A percentile compares a stretch with the other conserved stretches of the same genome.
Evolutionary conservation across 2,113 vertebrate genomes (phyloP).

Genomic region (Cygnus atratus): DNA sequence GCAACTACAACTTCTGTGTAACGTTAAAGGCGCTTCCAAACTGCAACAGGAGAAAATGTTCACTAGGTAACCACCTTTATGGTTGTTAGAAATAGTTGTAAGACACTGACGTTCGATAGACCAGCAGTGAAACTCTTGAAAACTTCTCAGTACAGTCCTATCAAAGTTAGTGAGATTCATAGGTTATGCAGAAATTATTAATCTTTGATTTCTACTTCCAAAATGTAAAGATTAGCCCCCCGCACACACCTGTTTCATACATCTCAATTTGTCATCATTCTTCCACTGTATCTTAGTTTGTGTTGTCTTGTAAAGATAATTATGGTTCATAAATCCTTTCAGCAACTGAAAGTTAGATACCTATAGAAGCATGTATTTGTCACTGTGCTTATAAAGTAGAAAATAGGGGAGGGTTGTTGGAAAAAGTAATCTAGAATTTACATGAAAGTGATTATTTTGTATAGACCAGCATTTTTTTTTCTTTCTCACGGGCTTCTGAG

Average conservation of each 20-base stretch:
- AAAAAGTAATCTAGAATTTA: neutral
- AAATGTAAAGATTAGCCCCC: neutral
- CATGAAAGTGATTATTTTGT: neutral
- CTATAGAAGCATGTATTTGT: neutral
- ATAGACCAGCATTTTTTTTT: neutral
- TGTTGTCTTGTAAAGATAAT: slow-evolving; percentile 39
- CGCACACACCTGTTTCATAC: neutral
- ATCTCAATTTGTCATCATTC: slow-evolving; percentile 21
- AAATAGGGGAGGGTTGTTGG: neutral
- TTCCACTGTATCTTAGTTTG: neutral
- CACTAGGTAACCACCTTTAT: fast-evolving
- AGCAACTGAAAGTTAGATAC: slow-evolving; percentile 31
- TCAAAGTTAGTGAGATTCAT: neutral
- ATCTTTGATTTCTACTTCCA: slow-evolving; percentile 1
- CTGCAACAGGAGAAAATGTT: neutral
- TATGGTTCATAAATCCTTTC: slow-evolving; percentile 44
- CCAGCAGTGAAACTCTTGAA: neutral
- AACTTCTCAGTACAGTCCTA: neutral
- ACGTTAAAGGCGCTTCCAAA: neutral
- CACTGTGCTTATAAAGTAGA: neutral
- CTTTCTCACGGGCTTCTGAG: neutral
- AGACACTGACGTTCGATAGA: neutral
- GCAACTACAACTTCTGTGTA: neutral
- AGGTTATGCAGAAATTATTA: neutral
- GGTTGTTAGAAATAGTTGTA: neutral